Conservation (phyloP, 2,888 invertebrate species). For the Zele albiditarsus region DNA sequence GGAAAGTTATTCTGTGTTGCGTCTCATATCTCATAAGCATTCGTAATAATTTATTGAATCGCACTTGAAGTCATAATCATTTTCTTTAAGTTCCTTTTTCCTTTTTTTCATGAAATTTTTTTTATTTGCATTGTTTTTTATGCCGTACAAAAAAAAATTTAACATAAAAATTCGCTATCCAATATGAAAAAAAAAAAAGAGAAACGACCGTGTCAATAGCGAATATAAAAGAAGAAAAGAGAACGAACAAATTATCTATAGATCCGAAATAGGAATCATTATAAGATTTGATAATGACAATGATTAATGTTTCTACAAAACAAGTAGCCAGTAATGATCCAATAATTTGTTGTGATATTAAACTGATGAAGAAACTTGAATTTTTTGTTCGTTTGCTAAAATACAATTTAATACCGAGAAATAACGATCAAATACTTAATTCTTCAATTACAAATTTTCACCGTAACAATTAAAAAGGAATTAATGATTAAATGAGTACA, state of each 20-base stretch:
- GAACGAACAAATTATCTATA: not conserved
- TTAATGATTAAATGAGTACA: not conserved
- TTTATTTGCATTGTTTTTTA: not conserved
- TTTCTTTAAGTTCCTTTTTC: not conserved
- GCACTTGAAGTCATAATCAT: slow-evolving; percentile 64
- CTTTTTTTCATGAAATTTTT: slow-evolving; percentile 26
- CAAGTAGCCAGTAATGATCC: not conserved
- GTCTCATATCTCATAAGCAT: slow-evolving; percentile 15
- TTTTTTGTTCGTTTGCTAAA: not conserved
- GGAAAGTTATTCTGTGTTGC: not conserved
- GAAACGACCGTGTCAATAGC: not conserved
- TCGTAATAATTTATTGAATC: slow-evolving; percentile 57
- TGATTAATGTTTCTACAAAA: not conserved
- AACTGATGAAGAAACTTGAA: not conserved
- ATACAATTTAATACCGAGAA: slow-evolving; percentile 5
- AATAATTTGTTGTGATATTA: not conserved
- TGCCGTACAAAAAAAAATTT: not conserved
- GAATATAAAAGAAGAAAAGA: not conserved
- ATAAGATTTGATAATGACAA: not conserved
- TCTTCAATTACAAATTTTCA: not conserved
- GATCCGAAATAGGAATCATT: not conserved
- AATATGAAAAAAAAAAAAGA: not conserved
- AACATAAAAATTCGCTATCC: not conserved
- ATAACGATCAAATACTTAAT: not conserved
- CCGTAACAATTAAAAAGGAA: not conserved